Evolutionary conservation across 1,140 invertebrate genomes (phyloP).

Genomic region (Helicoverpa armigera): DNA sequence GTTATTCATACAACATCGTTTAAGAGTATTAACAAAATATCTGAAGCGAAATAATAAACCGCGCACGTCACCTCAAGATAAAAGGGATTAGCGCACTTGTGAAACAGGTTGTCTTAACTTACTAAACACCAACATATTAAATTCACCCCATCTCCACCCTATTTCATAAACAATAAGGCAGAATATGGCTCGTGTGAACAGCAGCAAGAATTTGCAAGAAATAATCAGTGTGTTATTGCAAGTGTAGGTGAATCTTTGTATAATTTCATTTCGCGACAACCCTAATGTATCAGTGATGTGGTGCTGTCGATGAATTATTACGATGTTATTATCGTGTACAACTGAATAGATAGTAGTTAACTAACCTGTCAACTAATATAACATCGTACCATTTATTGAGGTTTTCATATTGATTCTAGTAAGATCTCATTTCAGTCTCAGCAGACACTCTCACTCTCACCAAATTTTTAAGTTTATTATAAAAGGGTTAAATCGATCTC

Average conservation of each 20-base stretch:
- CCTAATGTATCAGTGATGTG: constrained; percentile 74
- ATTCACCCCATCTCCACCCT: not conserved
- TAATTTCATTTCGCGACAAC: constrained; percentile 84
- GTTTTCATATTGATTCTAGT: no score
- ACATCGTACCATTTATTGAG: no score
- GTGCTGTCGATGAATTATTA: constrained; percentile 44
- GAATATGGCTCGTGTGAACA: constrained; percentile 18
- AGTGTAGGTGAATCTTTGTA: constrained; percentile 81
- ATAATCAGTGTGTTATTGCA: constrained; percentile 82
- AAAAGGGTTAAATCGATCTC: no score
- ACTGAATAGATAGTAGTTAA: no score
- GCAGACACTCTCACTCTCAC: no score
- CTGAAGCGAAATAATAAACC: constrained; percentile 84
- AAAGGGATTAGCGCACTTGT: constrained; percentile 81
- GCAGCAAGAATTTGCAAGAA: constrained; percentile 68
- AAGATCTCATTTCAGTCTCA: no score
- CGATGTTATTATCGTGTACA: not conserved
- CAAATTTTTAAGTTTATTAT: no score
- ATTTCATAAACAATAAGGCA: not conserved
- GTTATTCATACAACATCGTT: constrained; percentile 59
- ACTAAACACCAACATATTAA: not conserved
- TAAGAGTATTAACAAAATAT: constrained; percentile 72
- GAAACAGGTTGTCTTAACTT: constrained; percentile 76
- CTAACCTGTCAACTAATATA: no score
- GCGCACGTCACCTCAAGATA: constrained; percentile 83